Percentiles rank a stretch among this genome's conserved stretches.
Conservation (phyloP, 2,797 vertebrate genomes). For the Chiroxiphia lanceolata region DNA sequence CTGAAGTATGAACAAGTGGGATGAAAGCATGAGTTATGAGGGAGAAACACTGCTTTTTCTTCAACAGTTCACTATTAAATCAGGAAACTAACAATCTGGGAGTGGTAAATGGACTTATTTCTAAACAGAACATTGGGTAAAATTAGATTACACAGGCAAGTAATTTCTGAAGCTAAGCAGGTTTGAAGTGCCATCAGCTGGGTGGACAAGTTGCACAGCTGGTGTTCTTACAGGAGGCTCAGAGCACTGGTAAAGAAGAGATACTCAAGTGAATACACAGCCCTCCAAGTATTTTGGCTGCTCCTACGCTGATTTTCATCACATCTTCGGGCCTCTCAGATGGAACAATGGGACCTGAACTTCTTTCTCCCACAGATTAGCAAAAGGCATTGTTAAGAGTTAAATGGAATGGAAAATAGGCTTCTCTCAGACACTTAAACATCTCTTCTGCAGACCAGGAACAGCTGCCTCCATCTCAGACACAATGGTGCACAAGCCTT, state of each 20-base stretch:
- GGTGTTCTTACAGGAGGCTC: slow-evolving; percentile 23
- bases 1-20: slow-evolving; percentile 60
- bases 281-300: slow-evolving; percentile 20
- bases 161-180: slow-evolving; percentile 69
- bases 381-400: background rate
- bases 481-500: background rate
- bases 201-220: slow-evolving; percentile 59
- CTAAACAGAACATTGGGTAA: slow-evolving; percentile 64
- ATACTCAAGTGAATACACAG: background rate
- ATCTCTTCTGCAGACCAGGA: background rate
- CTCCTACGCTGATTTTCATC: background rate
- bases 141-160: slow-evolving; percentile 67
- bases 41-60: slow-evolving; percentile 61
- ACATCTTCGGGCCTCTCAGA: background rate
- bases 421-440: background rate
- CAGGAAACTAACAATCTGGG: slow-evolving; percentile 63
- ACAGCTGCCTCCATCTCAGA: background rate
- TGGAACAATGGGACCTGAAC: background rate
- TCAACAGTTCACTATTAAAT: slow-evolving; percentile 62
- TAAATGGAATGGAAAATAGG: background rate
- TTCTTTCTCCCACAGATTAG: background rate
- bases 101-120: slow-evolving; percentile 68
- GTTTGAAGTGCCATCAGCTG: slow-evolving; percentile 69
- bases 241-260: background rate
- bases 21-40: slow-evolving; percentile 66